phyloP scores from a whole-genome alignment of 2,888 invertebrate genomes.

The Mamestra brassicae region DNA sequence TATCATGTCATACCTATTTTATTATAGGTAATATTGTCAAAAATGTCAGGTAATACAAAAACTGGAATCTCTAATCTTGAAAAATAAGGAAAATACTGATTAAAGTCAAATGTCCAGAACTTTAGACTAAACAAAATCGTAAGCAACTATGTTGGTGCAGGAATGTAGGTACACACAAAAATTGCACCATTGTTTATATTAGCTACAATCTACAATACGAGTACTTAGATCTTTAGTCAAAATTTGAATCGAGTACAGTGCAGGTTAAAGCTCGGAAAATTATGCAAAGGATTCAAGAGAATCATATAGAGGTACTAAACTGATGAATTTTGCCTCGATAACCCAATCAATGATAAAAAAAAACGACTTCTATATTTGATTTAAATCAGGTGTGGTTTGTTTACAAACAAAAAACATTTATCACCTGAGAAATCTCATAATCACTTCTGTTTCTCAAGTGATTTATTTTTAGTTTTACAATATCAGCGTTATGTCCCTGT shows the following conservation, averaged over 20 bases:
- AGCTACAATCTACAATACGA: no score
- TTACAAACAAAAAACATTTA: constrained; percentile 37
- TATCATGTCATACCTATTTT: no score
- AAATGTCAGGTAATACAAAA: no score
- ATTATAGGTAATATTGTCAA: no score
- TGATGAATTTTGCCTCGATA: neutral
- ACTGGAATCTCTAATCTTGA: no score
- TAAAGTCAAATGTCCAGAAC: neutral
- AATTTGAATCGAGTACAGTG: no score
- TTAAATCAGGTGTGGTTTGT: constrained; percentile 16
- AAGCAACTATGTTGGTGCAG: neutral
- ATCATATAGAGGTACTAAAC: no score
- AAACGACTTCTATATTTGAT: neutral
- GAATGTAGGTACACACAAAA: neutral
- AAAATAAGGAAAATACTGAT: constrained; percentile 8
- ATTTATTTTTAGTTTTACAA: constrained; percentile 25
- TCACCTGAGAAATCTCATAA: constrained; percentile 26
- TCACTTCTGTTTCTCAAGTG: constrained; percentile 22
- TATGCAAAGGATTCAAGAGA: no score
- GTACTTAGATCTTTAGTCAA: neutral
- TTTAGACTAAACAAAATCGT: neutral
- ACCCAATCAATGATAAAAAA: neutral
- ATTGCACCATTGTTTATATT: neutral
- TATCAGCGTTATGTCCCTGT: constrained; percentile 4
- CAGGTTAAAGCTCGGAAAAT: no score